These are phyloP conservation scores for Hydra vulgaris DNA, from an alignment of 30 jellyfish, hydroid and myxozoan genomes.

Conservation along the genomic window DNA sequence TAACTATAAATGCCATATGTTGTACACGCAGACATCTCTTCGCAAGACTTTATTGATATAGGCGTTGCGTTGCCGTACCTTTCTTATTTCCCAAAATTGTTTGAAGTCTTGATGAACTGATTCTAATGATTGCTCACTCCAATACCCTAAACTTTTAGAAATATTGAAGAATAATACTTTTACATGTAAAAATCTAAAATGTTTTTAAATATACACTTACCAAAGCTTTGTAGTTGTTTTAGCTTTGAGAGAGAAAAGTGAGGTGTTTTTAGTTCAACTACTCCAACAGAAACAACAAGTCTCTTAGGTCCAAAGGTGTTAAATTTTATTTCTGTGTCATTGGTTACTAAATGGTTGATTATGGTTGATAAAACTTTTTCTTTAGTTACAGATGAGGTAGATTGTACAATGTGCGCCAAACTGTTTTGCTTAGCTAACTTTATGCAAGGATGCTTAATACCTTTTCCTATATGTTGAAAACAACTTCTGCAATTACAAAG, in stretches of 20 bases:
- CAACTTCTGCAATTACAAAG: not conserved
- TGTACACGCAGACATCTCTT: too few relatives aligned
- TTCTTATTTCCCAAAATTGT: too few relatives aligned
- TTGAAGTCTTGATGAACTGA: too few relatives aligned
- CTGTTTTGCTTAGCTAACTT: not conserved
- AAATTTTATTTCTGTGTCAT: not conserved
- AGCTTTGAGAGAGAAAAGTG: not conserved
- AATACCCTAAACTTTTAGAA: too few relatives aligned
- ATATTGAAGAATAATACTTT: too few relatives aligned
- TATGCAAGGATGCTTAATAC: not conserved
- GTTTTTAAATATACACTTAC: too few relatives aligned
- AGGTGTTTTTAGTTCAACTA: not conserved
- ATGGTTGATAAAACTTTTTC: not conserved
- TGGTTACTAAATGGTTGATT: not conserved
- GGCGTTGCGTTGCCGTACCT: too few relatives aligned
- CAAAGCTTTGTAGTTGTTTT: not conserved
- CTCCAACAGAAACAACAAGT: not conserved
- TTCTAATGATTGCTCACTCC: too few relatives aligned
- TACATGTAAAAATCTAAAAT: too few relatives aligned
- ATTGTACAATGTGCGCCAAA: not conserved
- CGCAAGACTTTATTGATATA: too few relatives aligned
- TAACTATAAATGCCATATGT: too few relatives aligned
- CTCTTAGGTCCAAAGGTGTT: not conserved
- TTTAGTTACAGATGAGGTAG: not conserved
- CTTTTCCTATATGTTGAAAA: not conserved